Conservation (phyloP, 1,140 invertebrate species). For the Episyrphus balteatus region DNA sequence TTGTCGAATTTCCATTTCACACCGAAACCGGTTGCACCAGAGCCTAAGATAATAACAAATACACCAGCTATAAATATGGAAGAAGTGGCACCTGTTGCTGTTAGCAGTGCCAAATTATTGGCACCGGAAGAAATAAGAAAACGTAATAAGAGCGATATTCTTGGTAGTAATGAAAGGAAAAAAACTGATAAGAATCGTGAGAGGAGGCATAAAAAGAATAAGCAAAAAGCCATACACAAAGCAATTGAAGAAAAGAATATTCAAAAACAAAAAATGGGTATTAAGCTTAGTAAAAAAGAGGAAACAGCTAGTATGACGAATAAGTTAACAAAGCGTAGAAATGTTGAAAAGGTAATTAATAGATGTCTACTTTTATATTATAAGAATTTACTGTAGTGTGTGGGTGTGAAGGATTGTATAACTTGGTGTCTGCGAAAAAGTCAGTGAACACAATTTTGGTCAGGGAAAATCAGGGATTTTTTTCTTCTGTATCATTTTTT, state of each 20-base stretch:
- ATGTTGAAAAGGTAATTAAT: constrained; percentile 44
- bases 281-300: constrained; percentile 45
- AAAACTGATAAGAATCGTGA: constrained; percentile 83
- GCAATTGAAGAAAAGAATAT: constrained; percentile 43
- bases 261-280: constrained; percentile 38
- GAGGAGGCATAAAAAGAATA: constrained; percentile 74
- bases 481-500: too few relatives aligned
- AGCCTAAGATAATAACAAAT: constrained; percentile 85
- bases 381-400: neutral
- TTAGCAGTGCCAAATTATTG: constrained; percentile 72
- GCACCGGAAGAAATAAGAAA: constrained; percentile 89
- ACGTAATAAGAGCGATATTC: constrained; percentile 65
- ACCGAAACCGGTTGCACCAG: constrained; percentile 72
- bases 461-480: too few relatives aligned
- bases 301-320: constrained; percentile 43
- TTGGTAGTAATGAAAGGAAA: constrained; percentile 69
- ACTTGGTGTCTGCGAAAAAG: too few relatives aligned
- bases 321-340: constrained; percentile 50
- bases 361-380: too few relatives aligned
- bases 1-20: constrained; percentile 91
- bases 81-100: constrained; percentile 83
- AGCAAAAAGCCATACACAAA: constrained; percentile 49
- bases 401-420: neutral
- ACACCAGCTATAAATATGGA: constrained; percentile 86
- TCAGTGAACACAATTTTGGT: too few relatives aligned